A percentile compares a stretch with the other conserved stretches of the same genome.
Evolutionary conservation across 64 coral and sea anemone species (phyloP).

Genomic region (Orbicella faveolata): DNA sequence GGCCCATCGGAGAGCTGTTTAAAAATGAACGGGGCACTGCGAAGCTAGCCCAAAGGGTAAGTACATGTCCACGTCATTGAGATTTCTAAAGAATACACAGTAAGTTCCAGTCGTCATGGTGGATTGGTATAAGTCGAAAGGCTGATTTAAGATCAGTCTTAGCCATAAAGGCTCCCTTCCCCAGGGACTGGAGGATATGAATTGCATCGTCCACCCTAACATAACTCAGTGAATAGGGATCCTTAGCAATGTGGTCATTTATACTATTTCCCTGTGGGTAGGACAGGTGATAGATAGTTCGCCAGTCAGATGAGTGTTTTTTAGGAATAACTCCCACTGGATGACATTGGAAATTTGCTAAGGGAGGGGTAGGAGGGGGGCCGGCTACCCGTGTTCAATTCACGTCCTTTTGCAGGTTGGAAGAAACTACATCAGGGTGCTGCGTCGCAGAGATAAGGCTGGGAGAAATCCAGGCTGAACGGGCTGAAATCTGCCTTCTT

Average conservation of each 20-base stretch:
- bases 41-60: not conserved
- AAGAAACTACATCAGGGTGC: too few species aligned
- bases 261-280: too few species aligned
- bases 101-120: not conserved
- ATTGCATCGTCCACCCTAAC: conserved; percentile 25
- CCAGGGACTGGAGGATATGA: too few species aligned
- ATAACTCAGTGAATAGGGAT: conserved; percentile 3
- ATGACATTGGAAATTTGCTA: too few species aligned
- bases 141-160: conserved; percentile 10
- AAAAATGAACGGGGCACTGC: not conserved
- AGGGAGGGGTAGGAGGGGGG: too few species aligned
- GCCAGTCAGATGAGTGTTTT: not conserved
- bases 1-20: not conserved
- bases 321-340: too few species aligned
- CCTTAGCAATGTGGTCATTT: not conserved
- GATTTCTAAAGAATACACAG: not conserved
- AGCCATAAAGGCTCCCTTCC: not conserved
- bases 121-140: conserved; percentile 5
- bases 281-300: not conserved
- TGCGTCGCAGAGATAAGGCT: too few species aligned
- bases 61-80: not conserved
- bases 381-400: too few species aligned
- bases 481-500: too few species aligned
- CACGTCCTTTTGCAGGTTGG: too few species aligned
- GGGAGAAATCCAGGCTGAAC: too few species aligned